These are phyloP conservation scores for Spongilla lacustris DNA, from an alignment of 37 sponge, comb jelly and placozoan genomes.

Conservation along the genomic window DNA sequence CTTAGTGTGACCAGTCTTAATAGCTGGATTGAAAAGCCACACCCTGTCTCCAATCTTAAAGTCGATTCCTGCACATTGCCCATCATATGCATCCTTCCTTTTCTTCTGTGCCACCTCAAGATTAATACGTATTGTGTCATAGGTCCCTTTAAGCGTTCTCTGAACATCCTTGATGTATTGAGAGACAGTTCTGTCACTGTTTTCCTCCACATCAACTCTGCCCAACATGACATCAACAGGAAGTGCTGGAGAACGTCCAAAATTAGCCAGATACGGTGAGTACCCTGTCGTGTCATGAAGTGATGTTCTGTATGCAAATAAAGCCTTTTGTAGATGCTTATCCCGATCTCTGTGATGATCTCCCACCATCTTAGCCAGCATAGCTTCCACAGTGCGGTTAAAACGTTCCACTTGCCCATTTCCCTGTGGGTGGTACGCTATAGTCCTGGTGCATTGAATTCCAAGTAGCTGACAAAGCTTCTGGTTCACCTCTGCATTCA, in stretches of 20 bases:
- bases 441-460: slow-evolving; percentile 12
- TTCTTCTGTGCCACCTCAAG: slow-evolving; percentile 2
- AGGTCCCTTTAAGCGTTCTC: neutral
- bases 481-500: slow-evolving; percentile 3
- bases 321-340: slow-evolving; percentile 15
- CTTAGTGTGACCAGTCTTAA: slow-evolving; percentile 25
- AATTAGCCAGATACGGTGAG: slow-evolving; percentile 23
- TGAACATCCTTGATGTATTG: neutral
- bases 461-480: slow-evolving; percentile 19
- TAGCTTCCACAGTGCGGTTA: slow-evolving; percentile 32
- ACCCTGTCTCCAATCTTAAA: slow-evolving; percentile 17
- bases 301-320: slow-evolving; percentile 36
- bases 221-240: slow-evolving; percentile 40
- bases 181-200: neutral
- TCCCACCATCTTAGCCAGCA: slow-evolving; percentile 49
- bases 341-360: slow-evolving; percentile 53
- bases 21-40: slow-evolving; percentile 35
- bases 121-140: neutral
- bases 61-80: neutral
- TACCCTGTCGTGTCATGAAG: slow-evolving; percentile 38
- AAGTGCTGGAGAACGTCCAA: slow-evolving; percentile 35
- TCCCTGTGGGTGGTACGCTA: slow-evolving; percentile 34
- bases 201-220: neutral
- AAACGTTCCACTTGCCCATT: slow-evolving; percentile 35
- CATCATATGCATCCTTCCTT: neutral